Evolutionary conservation across 2,888 invertebrate species (phyloP).

Genomic region (Andrena flavipes): DNA sequence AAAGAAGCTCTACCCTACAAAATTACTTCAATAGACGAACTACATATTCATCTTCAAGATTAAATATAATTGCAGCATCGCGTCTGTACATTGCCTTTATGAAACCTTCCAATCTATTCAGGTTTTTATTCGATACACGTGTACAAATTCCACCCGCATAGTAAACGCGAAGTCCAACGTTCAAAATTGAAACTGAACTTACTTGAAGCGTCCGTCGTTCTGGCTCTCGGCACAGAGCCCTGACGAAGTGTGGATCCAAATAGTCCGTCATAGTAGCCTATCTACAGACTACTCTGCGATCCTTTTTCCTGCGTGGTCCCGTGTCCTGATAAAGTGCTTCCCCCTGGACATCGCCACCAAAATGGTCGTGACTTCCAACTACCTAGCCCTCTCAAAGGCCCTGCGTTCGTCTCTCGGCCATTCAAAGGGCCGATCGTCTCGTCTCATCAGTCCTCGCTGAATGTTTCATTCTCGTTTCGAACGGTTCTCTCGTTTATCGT

Average conservation of each 20-base stretch:
- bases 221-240: conserved; percentile 86
- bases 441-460: conserved; percentile 20
- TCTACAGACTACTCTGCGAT: conserved; percentile 63
- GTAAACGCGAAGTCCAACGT: not conserved
- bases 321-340: conserved; percentile 53
- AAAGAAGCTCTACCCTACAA: no score
- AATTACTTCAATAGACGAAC: no score
- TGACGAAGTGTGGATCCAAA: conserved; percentile 86
- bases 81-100: no score
- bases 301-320: conserved; percentile 61
- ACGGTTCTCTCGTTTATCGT: conserved; percentile 1
- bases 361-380: conserved; percentile 34
- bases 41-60: no score
- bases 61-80: no score
- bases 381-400: conserved; percentile 9
- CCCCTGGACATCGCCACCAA: conserved; percentile 62
- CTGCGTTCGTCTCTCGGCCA: conserved; percentile 8
- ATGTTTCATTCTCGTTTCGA: conserved; percentile 19
- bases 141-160: no score
- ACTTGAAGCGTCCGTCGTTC: conserved; percentile 86
- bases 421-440: conserved; percentile 23
- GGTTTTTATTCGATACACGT: no score
- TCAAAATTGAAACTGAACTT: conserved; percentile 61
- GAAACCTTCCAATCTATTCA: no score
- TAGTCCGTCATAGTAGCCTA: conserved; percentile 85